Evolutionary conservation across 2,113 vertebrate genomes (phyloP).

Genomic region (Cyprinodon tularosa): DNA sequence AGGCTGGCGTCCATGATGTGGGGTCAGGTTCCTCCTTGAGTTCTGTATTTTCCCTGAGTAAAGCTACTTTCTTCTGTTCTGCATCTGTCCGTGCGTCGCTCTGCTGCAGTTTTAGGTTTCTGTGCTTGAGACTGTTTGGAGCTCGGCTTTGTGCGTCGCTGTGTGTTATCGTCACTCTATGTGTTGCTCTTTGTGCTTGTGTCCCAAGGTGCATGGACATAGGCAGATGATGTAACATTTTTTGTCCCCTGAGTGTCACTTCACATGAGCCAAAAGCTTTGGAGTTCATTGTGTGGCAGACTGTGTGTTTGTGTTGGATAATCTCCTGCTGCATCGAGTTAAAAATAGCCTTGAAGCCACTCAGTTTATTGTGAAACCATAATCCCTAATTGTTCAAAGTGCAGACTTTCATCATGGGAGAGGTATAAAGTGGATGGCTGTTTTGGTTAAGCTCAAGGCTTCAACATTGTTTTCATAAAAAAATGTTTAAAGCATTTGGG

Average conservation of each 20-base stretch:
- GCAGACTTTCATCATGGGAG: constrained; percentile 18
- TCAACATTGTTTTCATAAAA: not conserved
- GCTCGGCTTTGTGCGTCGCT: constrained; percentile 12
- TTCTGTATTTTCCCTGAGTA: not conserved
- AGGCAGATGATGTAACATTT: constrained; percentile 53
- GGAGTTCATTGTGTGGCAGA: constrained; percentile 12
- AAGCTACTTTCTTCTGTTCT: not conserved
- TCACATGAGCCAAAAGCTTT: constrained; percentile 38
- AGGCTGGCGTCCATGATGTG: not conserved
- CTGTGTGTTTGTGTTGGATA: constrained; percentile 14
- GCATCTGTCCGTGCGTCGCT: constrained; percentile 2
- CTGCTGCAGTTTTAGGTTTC: not conserved
- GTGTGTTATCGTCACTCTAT: constrained; percentile 20
- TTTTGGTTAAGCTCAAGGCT: not conserved
- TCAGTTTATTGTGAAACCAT: constrained; percentile 23
- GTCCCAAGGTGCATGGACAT: constrained; percentile 36
- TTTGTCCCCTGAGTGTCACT: constrained; percentile 38
- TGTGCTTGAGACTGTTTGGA: not conserved
- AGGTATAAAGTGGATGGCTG: not conserved
- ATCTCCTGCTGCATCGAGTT: constrained; percentile 27
- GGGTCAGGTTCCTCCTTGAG: not conserved
- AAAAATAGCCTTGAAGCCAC: constrained; percentile 19
- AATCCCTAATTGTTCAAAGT: constrained; percentile 63
- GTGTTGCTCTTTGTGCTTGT: constrained; percentile 4
- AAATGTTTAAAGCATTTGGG: not conserved